Conservation (phyloP, 2,888 invertebrate genomes). For the Muschampia plurimacula region DNA sequence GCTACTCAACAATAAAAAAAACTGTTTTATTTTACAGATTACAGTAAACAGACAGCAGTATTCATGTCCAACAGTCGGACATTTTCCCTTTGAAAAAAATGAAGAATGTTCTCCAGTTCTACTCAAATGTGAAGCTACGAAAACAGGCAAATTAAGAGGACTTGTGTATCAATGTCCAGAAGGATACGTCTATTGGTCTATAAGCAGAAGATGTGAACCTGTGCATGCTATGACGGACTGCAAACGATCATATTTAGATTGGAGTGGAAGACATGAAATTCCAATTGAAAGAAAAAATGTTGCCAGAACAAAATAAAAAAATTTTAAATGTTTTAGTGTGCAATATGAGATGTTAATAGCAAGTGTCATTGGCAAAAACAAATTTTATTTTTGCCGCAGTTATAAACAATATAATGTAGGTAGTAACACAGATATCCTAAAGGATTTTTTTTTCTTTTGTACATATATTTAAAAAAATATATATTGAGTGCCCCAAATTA, state of each 20-base stretch:
- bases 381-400: neutral
- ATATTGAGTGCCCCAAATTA: neutral
- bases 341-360: neutral
- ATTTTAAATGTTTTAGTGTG: slow-evolving; percentile 29
- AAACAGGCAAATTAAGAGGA: slow-evolving; percentile 86
- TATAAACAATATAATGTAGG: neutral
- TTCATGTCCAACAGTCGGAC: slow-evolving; percentile 89
- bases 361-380: neutral
- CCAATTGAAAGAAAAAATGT: slow-evolving; percentile 84
- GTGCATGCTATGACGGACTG: slow-evolving; percentile 87
- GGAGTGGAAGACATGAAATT: slow-evolving; percentile 83
- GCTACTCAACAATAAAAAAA: too few species aligned
- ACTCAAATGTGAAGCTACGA: slow-evolving; percentile 87
- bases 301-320: slow-evolving; percentile 51
- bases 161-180: slow-evolving; percentile 91
- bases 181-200: slow-evolving; percentile 91
- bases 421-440: neutral
- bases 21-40: slow-evolving; percentile 81
- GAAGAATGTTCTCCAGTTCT: slow-evolving; percentile 90
- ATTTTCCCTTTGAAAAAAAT: slow-evolving; percentile 88
- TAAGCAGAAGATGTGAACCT: slow-evolving; percentile 91
- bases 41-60: slow-evolving; percentile 81
- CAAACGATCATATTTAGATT: slow-evolving; percentile 67
- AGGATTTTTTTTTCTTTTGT: neutral
- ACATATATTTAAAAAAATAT: neutral